Evolutionary conservation across 2,888 invertebrate species (phyloP).

Genomic region (Bimastos eiseni): DNA sequence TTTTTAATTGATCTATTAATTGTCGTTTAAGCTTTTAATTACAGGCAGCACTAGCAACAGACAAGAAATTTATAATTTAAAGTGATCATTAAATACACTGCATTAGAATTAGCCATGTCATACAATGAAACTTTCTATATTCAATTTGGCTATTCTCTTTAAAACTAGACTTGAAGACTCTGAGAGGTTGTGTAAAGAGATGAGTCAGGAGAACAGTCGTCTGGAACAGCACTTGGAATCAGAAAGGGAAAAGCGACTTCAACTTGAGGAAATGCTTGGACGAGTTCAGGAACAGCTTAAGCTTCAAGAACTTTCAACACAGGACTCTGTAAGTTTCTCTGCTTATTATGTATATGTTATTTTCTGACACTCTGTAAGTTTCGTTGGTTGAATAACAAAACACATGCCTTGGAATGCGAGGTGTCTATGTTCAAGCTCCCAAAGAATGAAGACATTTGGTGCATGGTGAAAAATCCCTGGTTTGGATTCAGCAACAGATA

Average conservation of each 20-base stretch:
- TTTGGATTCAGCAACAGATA: too few species aligned
- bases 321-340: constrained; percentile 28
- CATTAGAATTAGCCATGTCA: not conserved
- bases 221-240: constrained; percentile 19
- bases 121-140: not conserved
- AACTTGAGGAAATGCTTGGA: constrained; percentile 19
- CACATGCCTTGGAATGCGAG: not conserved
- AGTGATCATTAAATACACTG: not conserved
- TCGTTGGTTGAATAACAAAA: not conserved
- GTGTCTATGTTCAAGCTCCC: not conserved
- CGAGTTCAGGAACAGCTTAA: constrained; percentile 21
- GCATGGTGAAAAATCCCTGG: too few species aligned
- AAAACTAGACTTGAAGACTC: constrained; percentile 24
- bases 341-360: not conserved
- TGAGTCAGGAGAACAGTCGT: not conserved
- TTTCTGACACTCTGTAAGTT: not conserved
- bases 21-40: too few species aligned
- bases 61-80: not conserved
- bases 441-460: not conserved
- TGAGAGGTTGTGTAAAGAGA: not conserved
- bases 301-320: constrained; percentile 25
- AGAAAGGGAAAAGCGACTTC: constrained; percentile 25
- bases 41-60: not conserved
- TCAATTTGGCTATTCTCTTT: not conserved
- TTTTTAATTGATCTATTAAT: too few species aligned